Base-by-base conservation (phyloP, 2,797 vertebrate species). In the Squalus acanthias region DNA sequence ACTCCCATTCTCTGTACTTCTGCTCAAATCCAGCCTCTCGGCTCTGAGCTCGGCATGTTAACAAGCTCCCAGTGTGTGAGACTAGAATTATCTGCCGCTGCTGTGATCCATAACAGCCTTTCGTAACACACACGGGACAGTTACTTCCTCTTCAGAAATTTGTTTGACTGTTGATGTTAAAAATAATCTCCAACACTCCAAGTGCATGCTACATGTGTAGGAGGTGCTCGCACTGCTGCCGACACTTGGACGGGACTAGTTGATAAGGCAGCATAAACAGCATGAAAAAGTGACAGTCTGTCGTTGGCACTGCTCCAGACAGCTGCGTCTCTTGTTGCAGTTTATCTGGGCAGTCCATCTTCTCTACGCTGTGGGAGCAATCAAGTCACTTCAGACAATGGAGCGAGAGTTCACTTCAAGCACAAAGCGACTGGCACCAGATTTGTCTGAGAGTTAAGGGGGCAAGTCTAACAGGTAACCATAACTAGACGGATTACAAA, bases 181-280 rank as follows among this genome's bases (percentile, higher is more conserved):
- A 89, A 89, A 89, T 89, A 60, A 89, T 89, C 87, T 29, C 87
- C 87, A 89, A 60, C 53, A 60, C 87, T 89, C 87, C 87, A 33
- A 89, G 53, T 89, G 26, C 26, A 89, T 26, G 3, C 26, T 57
- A 60, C 3, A 33, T 60, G 33, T 93, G 91, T 67, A n/a, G n/a
- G 91, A n/a, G 91, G 63, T 67, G 33, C 26, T 15, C 60, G 57
- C 63, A 67, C 33, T 93, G 57, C n/a, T 63, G 63, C 60, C 3
- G 60, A 93, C 63, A 67, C 57, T n/a, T 26, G 63, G 91, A 67
- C 53, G 29, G 91, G 39, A 39, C 63, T 67, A 39, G 10, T 50
- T 46, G 39, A 95, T 95, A 50, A 69, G 39, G n/a, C 65, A 70
- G 92, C 2, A 15, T 15, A 95, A 70, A 70, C 67, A 46, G 22